Evolutionary conservation across 1,140 invertebrate species (phyloP), one percentile per base, ranked within the genome.

Genomic region (Solenopsis fugax): DNA sequence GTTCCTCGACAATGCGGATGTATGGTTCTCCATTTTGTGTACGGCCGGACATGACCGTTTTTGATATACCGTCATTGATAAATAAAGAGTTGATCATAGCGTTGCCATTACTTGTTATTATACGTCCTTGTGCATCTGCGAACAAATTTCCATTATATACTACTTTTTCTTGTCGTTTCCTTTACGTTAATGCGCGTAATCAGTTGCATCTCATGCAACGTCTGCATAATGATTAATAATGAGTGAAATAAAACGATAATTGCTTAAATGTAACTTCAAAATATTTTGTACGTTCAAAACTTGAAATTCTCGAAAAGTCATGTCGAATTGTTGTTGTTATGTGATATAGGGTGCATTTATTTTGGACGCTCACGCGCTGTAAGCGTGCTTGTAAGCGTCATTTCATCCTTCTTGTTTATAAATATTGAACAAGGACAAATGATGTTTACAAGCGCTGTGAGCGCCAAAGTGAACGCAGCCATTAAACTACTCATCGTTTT

Each of bases 1-100:
- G 4, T 48, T 93, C 89, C 5, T 86, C 78, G 10, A 29, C 86
- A 9, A 89, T 86, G 16, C 86, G 88, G 21, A 85, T 69, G 78
- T 85, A 93, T 0, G 89, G 76, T 7, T 86, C 24, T 2, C 93
- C 93, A 7, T 92, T 45, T 0, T 58, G 29, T 7, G 62, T 75
- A 34, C 34, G 50, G 7, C 92, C 92, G 1, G 91, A 90, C 0
- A 29, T 12, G 4, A 88, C 9, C 12, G 24, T 41, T 50, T 9
- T 86, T 41, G 62, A 50, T 0, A n/a, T 0, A 48, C 72, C 75
- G 10, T 73, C 37, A 29, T 29, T 29, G 29, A 29, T 2, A 29
- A 2, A 1, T 48, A n/a, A 4, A 21, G 7, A 10, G 12, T 12
- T 67, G 9, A 45, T 0, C 2, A 62, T 4, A 1, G 1, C 10